Evolutionary conservation across 2,888 invertebrate species (phyloP).

Genomic region (Tetrapedia diversipes): DNA sequence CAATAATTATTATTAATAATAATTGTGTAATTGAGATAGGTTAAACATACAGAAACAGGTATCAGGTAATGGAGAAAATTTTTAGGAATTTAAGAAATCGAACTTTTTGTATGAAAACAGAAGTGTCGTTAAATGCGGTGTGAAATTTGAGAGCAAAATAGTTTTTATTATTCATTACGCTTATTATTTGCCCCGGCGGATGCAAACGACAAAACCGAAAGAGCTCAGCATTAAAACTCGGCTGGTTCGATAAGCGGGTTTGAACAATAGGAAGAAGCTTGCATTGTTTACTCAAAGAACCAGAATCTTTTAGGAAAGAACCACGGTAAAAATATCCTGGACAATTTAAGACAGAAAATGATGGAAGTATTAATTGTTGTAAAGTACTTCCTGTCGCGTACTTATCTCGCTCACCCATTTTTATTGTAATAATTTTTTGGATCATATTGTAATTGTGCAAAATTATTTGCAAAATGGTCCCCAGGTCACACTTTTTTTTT

Average conservation of each 20-base stretch:
- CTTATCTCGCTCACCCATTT: slow-evolving; percentile 11
- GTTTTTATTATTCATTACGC: background rate
- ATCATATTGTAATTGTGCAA: too few relatives aligned
- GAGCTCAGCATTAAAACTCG: too few relatives aligned
- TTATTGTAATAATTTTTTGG: too few relatives aligned
- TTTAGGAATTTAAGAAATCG: background rate
- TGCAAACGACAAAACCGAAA: too few relatives aligned
- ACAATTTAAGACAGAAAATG: slow-evolving; percentile 24
- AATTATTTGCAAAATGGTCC: too few relatives aligned
- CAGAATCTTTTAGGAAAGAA: background rate
- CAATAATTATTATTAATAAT: too few relatives aligned
- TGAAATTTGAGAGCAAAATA: background rate
- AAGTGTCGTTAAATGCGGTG: background rate
- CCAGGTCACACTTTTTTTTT: too few relatives aligned
- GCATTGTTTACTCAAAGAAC: background rate
- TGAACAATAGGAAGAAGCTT: background rate
- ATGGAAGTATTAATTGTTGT: slow-evolving; percentile 20
- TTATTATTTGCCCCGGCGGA: too few relatives aligned
- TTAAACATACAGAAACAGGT: background rate
- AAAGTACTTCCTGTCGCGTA: slow-evolving; percentile 26
- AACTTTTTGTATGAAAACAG: background rate
- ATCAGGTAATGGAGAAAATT: background rate
- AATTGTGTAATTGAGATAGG: background rate
- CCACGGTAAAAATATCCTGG: background rate
- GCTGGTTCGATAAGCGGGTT: background rate